Evolutionary conservation across 2,888 invertebrate species (phyloP).

Genomic region (Cenopis cana): DNA sequence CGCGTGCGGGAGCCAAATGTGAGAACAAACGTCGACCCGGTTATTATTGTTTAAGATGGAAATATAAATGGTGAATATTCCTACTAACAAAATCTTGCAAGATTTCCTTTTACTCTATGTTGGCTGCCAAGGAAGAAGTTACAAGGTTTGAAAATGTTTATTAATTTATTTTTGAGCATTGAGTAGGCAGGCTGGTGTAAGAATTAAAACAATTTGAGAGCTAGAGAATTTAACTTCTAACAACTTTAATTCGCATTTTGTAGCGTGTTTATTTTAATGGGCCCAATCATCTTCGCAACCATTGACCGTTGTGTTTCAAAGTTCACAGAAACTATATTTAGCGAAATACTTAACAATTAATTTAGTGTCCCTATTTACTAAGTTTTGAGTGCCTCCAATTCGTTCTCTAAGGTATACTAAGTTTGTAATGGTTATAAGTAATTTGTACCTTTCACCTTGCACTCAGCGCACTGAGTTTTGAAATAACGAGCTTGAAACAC

Average conservation of each 20-base stretch:
- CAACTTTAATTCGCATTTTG: no score
- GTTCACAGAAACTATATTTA: not conserved
- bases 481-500: not conserved
- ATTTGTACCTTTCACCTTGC: no score
- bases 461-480: no score
- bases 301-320: not conserved
- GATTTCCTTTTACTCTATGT: not conserved
- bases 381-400: not conserved
- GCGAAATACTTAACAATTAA: not conserved
- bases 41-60: constrained; percentile 7
- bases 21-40: not conserved
- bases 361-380: not conserved
- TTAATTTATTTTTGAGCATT: not conserved
- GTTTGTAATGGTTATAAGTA: not conserved
- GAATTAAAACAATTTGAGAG: no score
- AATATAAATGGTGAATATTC: not conserved
- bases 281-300: not conserved
- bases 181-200: no score
- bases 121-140: not conserved
- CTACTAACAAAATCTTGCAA: not conserved
- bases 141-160: not conserved
- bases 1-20: constrained; percentile 17
- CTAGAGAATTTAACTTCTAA: no score
- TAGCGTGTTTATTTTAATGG: not conserved
- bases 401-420: not conserved